Evolutionary conservation across 2,113 vertebrate species (phyloP).

Genomic region (Fukomys damarensis): DNA sequence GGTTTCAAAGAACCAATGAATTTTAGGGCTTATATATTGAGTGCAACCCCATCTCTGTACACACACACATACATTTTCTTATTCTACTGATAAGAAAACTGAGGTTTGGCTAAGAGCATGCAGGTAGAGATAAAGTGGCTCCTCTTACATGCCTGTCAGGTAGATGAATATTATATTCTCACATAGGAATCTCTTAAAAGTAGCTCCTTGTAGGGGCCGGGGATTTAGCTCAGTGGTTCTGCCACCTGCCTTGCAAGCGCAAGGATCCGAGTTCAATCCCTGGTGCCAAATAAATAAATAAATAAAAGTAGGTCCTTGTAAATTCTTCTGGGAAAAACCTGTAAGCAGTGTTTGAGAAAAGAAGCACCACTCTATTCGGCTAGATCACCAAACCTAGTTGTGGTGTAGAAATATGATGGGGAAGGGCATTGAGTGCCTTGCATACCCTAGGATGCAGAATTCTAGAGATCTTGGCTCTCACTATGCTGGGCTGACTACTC

Average conservation of each 20-base stretch:
- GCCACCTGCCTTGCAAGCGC: too few species aligned
- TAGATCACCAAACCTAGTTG: background rate
- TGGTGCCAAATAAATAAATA: too few species aligned
- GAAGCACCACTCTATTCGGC: background rate
- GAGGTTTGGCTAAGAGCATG: background rate
- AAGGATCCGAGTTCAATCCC: too few species aligned
- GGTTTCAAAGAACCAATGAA: background rate
- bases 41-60: background rate
- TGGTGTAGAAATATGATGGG: background rate
- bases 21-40: background rate
- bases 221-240: too few species aligned
- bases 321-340: background rate
- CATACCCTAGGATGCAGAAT: background rate
- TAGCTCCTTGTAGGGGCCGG: background rate
- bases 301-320: background rate
- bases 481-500: background rate
- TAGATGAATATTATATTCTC: background rate
- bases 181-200: background rate
- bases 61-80: background rate
- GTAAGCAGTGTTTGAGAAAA: background rate
- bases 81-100: constrained; percentile 15
- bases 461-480: background rate
- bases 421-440: background rate
- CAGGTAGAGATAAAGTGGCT: background rate
- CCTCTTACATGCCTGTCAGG: background rate